Base-by-base conservation (phyloP, 2,888 invertebrate genomes). In the Ephialtes manifestator region DNA sequence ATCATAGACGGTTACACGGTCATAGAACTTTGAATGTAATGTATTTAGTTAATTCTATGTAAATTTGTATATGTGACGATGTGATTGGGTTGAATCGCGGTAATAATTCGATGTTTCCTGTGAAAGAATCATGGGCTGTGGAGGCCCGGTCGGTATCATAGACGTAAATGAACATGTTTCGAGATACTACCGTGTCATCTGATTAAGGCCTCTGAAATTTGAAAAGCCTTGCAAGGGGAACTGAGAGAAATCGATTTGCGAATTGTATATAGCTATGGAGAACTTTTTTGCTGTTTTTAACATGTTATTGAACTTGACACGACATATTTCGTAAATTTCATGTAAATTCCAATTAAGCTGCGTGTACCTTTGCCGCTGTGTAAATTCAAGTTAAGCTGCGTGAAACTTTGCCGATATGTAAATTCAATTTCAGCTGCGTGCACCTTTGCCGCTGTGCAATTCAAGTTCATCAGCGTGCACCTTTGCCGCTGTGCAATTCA, bases 361-460 rank as follows among this genome's bases (percentile, higher is more conserved):
- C n/a, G 51, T 51, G 51, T 18, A 51, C 51, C n/a, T 51, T 51
- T 51, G 51, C 51, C 51, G 51, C 51, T 51, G n/a, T 51, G 51
- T 51, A 51, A n/a, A 51, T 51, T 51, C 51, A 51, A 51, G 51
- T 51, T n/a, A 18, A 51, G n/a, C 51, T 51, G 51, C 51, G 18
- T 51, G 51, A 18, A 51, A 18, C 51, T 51, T 51, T 51, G 24
- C 24, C 24, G 24, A 1, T 24, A 2, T 24, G 24, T 24, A 24
- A 24, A 24, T 24, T 24, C 24, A 24, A 24, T 1, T 24, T 24
- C 1, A 24, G 24, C 24, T 24, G 24, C 24, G 24, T 24, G 2
- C 24, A 24, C 24, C 2, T 24, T 24, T 51, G 18, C 18, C 51
- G 51, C 51, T 18, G n/a, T 51, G 51, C 18, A 51, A 51, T 51